Evolutionary conservation across 1,140 invertebrate species (phyloP), one percentile per base, ranked within the genome.

Genomic region (Diachasmimorpha longicaudata): DNA sequence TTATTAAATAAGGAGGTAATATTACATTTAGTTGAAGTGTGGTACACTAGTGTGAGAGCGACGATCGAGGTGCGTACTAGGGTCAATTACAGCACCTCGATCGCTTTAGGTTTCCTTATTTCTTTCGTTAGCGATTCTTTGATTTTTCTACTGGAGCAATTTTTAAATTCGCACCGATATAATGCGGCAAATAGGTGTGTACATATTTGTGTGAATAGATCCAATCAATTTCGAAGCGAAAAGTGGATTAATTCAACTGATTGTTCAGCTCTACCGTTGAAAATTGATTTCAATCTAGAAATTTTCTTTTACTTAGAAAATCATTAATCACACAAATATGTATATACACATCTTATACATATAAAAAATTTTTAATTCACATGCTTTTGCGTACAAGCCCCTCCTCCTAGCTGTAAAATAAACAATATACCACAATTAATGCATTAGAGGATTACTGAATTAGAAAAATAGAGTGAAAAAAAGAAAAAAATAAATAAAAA

Each of bases 331-430:
- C 19, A 52, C 23, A 79, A 78, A 75, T 79, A 77, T 77, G 77
- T 75, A 77, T 76, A 76, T 81, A 82, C 78, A 80, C 71, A 79
- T 70, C 42, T 78, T 81, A 81, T 81, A 83, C 80, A 81, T 84
- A 82, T 81, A 19, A 80, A 83, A 82, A 81, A 81, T 81, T 79
- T 77, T 73, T 80, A 84, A 84, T 79, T 85, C 79, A 55, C 85
- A 86, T 86, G 84, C 85, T 80, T 85, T 44, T 48, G 82, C 81
- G 79, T 83, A 81, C 83, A 88, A 88, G 87, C 88, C 86, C 87
- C 86, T 88, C 82, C 87, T 88, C 86, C 86, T 88, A 80, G 87
- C 88, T 89, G 88, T 87, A 88, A 89, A 85, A 85, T 87, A 87
- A 89, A 88, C 82, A 82, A 84, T 84, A 76, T 82, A 73, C 83